Percentiles rank a stretch among this genome's conserved stretches.
These are phyloP conservation scores for Trachelus troglodyta DNA, from an alignment of 2,888 invertebrate genomes.

Conservation along the genomic window DNA sequence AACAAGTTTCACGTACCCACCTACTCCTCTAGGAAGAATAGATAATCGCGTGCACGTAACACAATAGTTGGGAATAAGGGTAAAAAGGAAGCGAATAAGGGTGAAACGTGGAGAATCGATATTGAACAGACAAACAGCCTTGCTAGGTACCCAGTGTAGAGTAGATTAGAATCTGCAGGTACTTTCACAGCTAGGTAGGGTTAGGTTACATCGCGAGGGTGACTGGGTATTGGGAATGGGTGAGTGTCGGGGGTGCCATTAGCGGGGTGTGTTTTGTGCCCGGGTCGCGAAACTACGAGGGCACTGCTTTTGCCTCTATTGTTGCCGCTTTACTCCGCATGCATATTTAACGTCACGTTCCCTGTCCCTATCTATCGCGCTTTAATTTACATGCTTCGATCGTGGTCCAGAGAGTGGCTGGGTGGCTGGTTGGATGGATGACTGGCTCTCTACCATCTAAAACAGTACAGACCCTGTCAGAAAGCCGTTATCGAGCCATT, in stretches of 20 bases:
- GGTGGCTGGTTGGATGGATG: background rate
- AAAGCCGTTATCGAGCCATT: background rate
- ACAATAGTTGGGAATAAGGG: background rate
- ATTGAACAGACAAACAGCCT: conserved; percentile 12
- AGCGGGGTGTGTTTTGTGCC: conserved; percentile 56
- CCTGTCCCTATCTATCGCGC: conserved; percentile 30
- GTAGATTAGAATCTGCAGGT: conserved; percentile 22
- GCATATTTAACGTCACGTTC: conserved; percentile 54
- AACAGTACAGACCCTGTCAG: background rate
- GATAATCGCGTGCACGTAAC: background rate
- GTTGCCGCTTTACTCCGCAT: conserved; percentile 56
- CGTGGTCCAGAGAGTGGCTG: conserved; percentile 8
- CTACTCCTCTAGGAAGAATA: background rate
- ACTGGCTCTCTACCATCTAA: background rate
- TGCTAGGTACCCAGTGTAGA: conserved; percentile 10
- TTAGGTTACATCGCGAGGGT: background rate
- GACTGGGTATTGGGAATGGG: conserved; percentile 39
- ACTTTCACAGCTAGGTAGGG: background rate
- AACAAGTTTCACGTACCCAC: background rate
- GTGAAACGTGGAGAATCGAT: background rate
- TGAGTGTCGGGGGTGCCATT: conserved; percentile 52
- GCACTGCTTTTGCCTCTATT: conserved; percentile 41
- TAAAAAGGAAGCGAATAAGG: background rate
- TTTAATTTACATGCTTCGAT: conserved; percentile 37
- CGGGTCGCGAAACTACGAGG: conserved; percentile 35